phyloP scores from a whole-genome alignment of 2,113 vertebrate genomes.

The Suncus etruscus region DNA sequence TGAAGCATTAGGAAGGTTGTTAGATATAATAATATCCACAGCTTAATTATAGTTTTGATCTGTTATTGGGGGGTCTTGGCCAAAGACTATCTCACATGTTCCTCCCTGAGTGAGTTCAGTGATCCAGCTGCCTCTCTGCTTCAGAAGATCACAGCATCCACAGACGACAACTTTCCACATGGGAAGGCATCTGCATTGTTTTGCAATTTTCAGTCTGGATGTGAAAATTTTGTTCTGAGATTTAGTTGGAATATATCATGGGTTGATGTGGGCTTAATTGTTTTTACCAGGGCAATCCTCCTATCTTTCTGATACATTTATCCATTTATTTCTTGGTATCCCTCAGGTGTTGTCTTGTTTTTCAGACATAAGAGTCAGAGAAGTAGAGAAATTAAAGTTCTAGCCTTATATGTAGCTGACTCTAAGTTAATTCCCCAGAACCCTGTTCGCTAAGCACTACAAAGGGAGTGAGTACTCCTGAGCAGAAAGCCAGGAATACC shows the following conservation, averaged over 20 bases:
- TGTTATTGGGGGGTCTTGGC: background rate
- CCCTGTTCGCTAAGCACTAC: no score
- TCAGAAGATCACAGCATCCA: slow-evolving; percentile 22
- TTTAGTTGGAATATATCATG: background rate
- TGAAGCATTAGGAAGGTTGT: background rate
- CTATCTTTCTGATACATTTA: background rate
- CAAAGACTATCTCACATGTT: background rate
- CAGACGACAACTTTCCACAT: background rate
- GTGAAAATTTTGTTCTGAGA: background rate
- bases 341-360: background rate
- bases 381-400: no score
- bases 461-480: no score
- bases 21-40: background rate
- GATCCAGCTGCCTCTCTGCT: background rate
- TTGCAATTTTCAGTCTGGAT: background rate
- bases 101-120: slow-evolving; percentile 40
- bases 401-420: no score
- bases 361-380: no score
- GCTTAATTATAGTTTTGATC: background rate
- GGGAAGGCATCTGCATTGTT: background rate
- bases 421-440: no score
- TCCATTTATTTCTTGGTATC: background rate
- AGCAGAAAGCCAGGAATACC: no score
- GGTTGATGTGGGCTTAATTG: background rate
- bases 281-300: background rate